Percentiles rank a stretch among this genome's conserved stretches.
These are phyloP conservation scores for Latheticus oryzae DNA, from an alignment of 2,888 invertebrate species.

Conservation along the genomic window DNA sequence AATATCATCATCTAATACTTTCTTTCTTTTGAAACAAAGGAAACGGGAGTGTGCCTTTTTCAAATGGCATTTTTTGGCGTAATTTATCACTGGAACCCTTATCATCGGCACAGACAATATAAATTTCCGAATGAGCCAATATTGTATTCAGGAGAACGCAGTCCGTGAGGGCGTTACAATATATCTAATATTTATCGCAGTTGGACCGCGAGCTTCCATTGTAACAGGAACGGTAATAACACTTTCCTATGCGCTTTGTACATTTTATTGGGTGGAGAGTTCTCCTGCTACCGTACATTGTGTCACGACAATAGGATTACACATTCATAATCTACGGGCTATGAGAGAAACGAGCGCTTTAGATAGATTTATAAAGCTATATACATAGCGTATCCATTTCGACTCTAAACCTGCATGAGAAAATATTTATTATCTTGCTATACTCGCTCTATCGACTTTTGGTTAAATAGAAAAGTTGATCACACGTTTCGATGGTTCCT, in stretches of 20 bases:
- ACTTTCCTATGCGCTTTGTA: constrained; percentile 63
- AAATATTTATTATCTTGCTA: constrained; percentile 42
- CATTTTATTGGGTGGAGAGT: constrained; percentile 61
- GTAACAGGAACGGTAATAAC: constrained; percentile 59
- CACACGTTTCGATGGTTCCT: constrained; percentile 26
- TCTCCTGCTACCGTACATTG: constrained; percentile 55
- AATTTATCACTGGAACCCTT: constrained; percentile 63
- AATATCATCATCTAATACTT: neutral
- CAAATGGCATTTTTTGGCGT: constrained; percentile 62
- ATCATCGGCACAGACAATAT: constrained; percentile 64
- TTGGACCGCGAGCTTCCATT: constrained; percentile 55
- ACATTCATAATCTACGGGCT: constrained; percentile 59
- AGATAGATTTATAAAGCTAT: constrained; percentile 48
- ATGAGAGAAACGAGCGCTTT: constrained; percentile 35
- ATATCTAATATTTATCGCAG: constrained; percentile 64
- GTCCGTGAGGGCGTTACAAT: constrained; percentile 56
- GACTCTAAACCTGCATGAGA: constrained; percentile 28
- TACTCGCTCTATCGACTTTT: constrained; percentile 42
- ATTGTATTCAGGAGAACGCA: constrained; percentile 58
- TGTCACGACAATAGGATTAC: constrained; percentile 61
- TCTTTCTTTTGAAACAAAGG: constrained; percentile 45
- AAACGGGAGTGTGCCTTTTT: constrained; percentile 55
- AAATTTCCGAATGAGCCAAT: constrained; percentile 64
- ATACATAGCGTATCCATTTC: constrained; percentile 28
- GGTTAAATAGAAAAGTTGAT: constrained; percentile 42